Evolutionary conservation across 2,797 vertebrate genomes (phyloP), one percentile per base, ranked within the genome.

Genomic region (Eidolon dupreanum): DNA sequence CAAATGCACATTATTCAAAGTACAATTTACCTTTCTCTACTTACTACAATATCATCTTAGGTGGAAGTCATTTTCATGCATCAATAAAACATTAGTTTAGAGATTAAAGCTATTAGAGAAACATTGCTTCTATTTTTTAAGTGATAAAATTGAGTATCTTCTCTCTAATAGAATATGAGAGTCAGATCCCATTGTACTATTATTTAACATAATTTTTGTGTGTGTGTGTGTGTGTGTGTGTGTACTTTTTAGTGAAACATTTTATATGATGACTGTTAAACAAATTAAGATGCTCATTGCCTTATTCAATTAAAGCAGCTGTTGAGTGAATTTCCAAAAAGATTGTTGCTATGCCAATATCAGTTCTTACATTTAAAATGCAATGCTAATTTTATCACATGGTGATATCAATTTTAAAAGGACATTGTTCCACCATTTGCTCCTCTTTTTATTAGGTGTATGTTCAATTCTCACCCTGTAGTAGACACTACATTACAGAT

Each of bases 281-380:
- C 57, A 94, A 86, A 93, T 83, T 89, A 59, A 91, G 46, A 85
- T 66, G 15, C 31, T 82, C 36, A 78, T 73, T 81, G 41, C 31
- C 43, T 88, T 82, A 90, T 73, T 85, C 70, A 96, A 92, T 73
- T 92, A 97, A 95, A 92, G 46, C 68, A 85, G n/a, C 55, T 74
- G 10, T 68, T 87, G 90, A 90, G 41, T 84, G 57, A 90, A 90
- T 82, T 95, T 95, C 74, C 16, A n/a, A 15, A 94, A 36, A 85
- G 5, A 79, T 96, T 90, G 93, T 73, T 31, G 36, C 55, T 73
- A 53, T 53, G 70, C 8, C 82, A 96, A 28, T 77, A 93, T 92
- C 79, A 85, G n/a, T 49, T 74, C 46, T 61, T 92, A 71, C 33
- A 84, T 92, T 95, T 90, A 59, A 89, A 94, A 90, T 0, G 61